phyloP scores from a whole-genome alignment of 2,113 vertebrate species.

The Barnardius zonarius region DNA sequence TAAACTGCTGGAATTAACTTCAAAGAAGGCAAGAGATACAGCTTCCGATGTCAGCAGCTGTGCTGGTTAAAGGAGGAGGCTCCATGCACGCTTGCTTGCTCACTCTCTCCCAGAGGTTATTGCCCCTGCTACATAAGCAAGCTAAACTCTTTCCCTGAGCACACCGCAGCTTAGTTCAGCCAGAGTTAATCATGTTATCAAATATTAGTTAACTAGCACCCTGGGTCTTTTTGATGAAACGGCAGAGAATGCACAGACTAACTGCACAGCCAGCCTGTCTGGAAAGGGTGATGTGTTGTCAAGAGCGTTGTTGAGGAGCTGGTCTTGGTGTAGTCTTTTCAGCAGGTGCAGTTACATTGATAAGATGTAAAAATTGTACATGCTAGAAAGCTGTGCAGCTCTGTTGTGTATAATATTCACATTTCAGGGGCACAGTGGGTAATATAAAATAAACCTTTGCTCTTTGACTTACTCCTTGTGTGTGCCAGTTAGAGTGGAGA shows the following conservation, averaged over 20 bases:
- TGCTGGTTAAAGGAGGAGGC: not conserved
- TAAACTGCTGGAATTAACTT: conserved; percentile 52
- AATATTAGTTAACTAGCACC: not conserved
- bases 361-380: accelerated
- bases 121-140: not conserved
- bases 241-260: not conserved
- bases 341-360: not conserved
- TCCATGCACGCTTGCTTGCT: not conserved
- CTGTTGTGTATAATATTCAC: not conserved
- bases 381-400: not conserved
- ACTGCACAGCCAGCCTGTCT: not conserved
- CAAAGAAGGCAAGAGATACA: conserved; percentile 16
- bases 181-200: not conserved
- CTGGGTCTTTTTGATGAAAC: not conserved
- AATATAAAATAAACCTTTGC: not conserved
- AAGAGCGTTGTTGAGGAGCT: not conserved
- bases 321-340: not conserved
- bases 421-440: not conserved
- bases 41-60: conserved; percentile 39
- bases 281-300: not conserved
- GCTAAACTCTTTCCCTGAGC: not conserved
- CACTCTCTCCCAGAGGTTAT: not conserved
- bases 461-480: not conserved
- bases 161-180: not conserved
- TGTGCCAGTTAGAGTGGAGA: not conserved